Evolutionary conservation across 2,888 invertebrate genomes (phyloP), one percentile per base, ranked within the genome.

Genomic region (Mesorhabditis spiculigera): DNA sequence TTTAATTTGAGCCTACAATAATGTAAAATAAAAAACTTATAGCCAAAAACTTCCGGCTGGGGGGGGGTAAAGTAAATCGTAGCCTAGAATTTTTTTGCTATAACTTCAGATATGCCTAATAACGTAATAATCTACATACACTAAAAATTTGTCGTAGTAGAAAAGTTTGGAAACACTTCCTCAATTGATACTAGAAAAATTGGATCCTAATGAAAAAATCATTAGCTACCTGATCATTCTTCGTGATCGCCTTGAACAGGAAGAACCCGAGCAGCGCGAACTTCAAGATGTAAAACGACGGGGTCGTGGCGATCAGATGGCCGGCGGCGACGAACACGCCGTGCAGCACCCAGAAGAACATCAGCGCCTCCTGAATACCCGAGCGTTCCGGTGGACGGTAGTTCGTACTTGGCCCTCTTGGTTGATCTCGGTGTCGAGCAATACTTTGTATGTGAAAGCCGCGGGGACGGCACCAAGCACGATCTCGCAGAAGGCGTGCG

Each of bases 401-500:
- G 58, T 50, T 50, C 58, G n/a, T 50, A 50, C 58, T 13, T 50
- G n/a, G 8, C 58, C 58, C 3, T 50, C n/a, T n/a, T 50, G 58
- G 28, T 28, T 28, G 28, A 28, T 28, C 28, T 28, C 28, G 28
- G 28, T 28, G 28, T 28, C 28, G 28, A 50, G n/a, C 58, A 50
- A 50, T 2, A 50, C 58, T 50, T 50, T 50, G n/a, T 50, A 50
- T 10, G 58, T 50, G 58, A 50, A 50, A 50, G 58, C 58, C 8
- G 58, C 58, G 10, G 58, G 58, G n/a, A 50, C n/a, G 8, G 58
- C 58, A n/a, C 58, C 58, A 13, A 50, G n/a, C n/a, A 50, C n/a
- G 58, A 50, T 50, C 58, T 50, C 58, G n/a, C 58, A 50, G 58
- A 50, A 50, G 10, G n/a, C 58, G 58, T 50, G 58, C 58, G 58